Conservation (phyloP, 2,888 invertebrate species). For the Drosophila mettleri region DNA sequence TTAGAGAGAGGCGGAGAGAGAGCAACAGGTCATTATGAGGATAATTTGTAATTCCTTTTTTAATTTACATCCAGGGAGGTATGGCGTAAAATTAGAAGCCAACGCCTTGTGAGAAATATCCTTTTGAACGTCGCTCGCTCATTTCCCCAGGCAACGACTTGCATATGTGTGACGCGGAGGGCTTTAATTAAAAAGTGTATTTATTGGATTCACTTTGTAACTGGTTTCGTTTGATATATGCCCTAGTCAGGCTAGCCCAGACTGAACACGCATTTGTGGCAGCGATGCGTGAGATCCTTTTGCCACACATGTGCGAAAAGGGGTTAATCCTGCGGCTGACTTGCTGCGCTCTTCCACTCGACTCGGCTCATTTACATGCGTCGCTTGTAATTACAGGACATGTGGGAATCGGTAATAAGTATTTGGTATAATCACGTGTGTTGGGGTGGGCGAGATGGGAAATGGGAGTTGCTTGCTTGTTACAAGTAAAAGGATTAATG, state of each 20-base stretch:
- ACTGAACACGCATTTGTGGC: constrained; percentile 38
- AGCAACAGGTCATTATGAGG: constrained; percentile 17
- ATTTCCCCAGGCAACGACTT: constrained; percentile 18
- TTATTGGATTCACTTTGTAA: constrained; percentile 69
- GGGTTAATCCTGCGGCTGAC: constrained; percentile 67
- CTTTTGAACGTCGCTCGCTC: constrained; percentile 4
- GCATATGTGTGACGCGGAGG: background rate
- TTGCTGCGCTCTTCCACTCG: constrained; percentile 49
- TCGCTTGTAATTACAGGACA: constrained; percentile 47
- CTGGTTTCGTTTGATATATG: constrained; percentile 28
- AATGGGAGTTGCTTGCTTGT: constrained; percentile 11
- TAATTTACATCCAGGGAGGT: constrained; percentile 5
- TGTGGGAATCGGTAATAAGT: constrained; percentile 56
- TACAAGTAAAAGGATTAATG: constrained; percentile 27
- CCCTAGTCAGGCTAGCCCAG: too few relatives aligned
- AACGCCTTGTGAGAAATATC: constrained; percentile 9
- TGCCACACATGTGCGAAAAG: constrained; percentile 64
- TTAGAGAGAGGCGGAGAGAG: background rate
- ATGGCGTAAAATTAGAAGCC: constrained; percentile 10
- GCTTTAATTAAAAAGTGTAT: constrained; percentile 70
- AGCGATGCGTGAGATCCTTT: constrained; percentile 51
- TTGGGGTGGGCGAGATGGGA: background rate
- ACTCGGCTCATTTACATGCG: constrained; percentile 51
- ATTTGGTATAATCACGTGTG: constrained; percentile 58
- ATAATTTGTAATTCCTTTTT: constrained; percentile 24